Evolutionary conservation across 2,888 invertebrate genomes (phyloP), one percentile per base, ranked within the genome.

Genomic region (Cataglyphis rosenhaueri): DNA sequence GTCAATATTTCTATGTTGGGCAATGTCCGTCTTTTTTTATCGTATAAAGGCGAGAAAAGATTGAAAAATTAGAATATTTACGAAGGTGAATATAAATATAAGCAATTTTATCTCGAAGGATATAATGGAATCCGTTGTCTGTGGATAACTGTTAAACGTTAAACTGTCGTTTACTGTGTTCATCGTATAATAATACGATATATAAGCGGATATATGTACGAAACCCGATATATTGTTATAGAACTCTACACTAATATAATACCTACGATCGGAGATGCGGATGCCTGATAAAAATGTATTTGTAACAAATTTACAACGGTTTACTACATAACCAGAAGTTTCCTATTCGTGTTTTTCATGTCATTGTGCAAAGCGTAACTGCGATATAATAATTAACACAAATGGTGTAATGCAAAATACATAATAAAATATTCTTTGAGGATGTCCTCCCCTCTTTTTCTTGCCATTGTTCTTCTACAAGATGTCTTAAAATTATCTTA

Each of bases 341-440:
- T 79, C 73, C 59, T 35, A 71, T 79, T 70, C 71, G 32, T 79
- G 78, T 79, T 71, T 78, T 59, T 59, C 73, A 71, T 71, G 44
- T 71, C 21, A 41, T 2, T 71, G 44, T 79, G 44, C 12, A 18
- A 71, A 44, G 59, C 41, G 32, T 18, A 78, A 78, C 71, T 70
- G 78, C 78, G 59, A 71, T 74, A 59, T 59, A 81, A 62, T 64
- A 76, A 84, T 82, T 70, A 25, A 38, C 84, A 85, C 82, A 82
- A 83, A 84, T 25, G 41, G 65, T 85, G 87, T 88, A 85, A 83
- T 57, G 68, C 21, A 52, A 81, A 79, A 66, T 79, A 64, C 66
- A 68, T 87, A 88, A 88, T 88, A 88, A 89, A 87, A 81, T 87
- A 87, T 89, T 88, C 89, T 89, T 88, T 82, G 81, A 88, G 64